phyloP scores from a whole-genome alignment of 2,888 invertebrate species.

The Oscheius onirici region DNA sequence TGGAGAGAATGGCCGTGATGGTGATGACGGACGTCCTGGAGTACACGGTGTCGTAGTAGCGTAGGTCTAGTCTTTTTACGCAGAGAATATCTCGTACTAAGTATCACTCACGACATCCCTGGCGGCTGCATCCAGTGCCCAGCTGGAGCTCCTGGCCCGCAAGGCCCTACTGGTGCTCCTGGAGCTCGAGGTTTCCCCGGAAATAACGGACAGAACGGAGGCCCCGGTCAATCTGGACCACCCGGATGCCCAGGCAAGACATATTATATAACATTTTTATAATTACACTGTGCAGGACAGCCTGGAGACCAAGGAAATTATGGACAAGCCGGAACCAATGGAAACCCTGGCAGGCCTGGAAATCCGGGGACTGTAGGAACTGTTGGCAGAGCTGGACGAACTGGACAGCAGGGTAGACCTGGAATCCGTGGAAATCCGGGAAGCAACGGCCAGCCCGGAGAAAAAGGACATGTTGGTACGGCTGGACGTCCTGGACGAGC shows the following conservation, averaged over 20 bases:
- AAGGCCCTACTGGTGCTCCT: constrained; percentile 39
- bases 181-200: constrained; percentile 47
- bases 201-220: constrained; percentile 51
- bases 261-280: background rate
- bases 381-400: constrained; percentile 32
- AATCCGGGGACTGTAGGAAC: constrained; percentile 45
- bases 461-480: constrained; percentile 1
- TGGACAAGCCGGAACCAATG: constrained; percentile 13
- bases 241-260: constrained; percentile 41
- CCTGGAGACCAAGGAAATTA: constrained; percentile 17
- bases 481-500: constrained; percentile 28
- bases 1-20: constrained; percentile 49
- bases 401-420: background rate
- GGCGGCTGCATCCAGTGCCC: constrained; percentile 56
- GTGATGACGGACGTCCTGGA: constrained; percentile 52
- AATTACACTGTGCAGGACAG: constrained; percentile 13
- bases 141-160: constrained; percentile 39
- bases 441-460: constrained; percentile 12
- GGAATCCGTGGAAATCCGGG: constrained; percentile 18
- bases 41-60: constrained; percentile 47
- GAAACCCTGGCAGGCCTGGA: constrained; percentile 32
- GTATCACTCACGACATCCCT: constrained; percentile 48
- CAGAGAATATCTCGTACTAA: background rate
- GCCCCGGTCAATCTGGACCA: constrained; percentile 50
- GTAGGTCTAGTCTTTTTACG: background rate